A percentile compares a stretch with the other conserved stretches of the same genome.
These are phyloP conservation scores for Zeus faber DNA, from an alignment of 2,113 vertebrate genomes.

Conservation along the genomic window DNA sequence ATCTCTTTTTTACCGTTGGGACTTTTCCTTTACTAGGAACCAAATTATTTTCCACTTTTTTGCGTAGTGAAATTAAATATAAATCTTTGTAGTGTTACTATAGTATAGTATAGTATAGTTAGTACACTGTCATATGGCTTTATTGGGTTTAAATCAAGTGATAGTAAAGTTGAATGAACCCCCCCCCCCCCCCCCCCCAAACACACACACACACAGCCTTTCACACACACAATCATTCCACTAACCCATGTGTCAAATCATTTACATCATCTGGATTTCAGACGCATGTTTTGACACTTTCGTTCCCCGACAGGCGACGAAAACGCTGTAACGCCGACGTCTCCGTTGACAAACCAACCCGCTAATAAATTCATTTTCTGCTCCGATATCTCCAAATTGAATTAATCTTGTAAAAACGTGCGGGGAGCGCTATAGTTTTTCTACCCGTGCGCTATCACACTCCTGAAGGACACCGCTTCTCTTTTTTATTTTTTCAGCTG, in stretches of 20 bases:
- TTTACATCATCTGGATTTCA: slow-evolving; percentile 72
- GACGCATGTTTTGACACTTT: slow-evolving; percentile 78
- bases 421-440: slow-evolving; percentile 70
- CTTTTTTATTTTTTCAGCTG: neutral
- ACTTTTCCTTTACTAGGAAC: too few relatives aligned
- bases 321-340: slow-evolving; percentile 67
- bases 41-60: too few relatives aligned
- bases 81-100: too few relatives aligned
- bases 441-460: slow-evolving; percentile 67
- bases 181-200: too few relatives aligned
- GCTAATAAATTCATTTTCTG: slow-evolving; percentile 85
- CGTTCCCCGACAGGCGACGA: slow-evolving; percentile 67
- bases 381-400: slow-evolving; percentile 81
- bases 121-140: too few relatives aligned
- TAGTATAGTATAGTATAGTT: too few relatives aligned
- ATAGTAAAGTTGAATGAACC: too few relatives aligned
- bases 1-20: too few relatives aligned
- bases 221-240: slow-evolving; percentile 11
- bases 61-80: too few relatives aligned
- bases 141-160: too few relatives aligned
- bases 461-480: slow-evolving; percentile 68
- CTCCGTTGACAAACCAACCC: slow-evolving; percentile 63
- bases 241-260: slow-evolving; percentile 59
- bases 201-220: too few relatives aligned
- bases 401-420: slow-evolving; percentile 76